Conservation (phyloP, 2,888 invertebrate species). For the Malacosoma neustria region DNA sequence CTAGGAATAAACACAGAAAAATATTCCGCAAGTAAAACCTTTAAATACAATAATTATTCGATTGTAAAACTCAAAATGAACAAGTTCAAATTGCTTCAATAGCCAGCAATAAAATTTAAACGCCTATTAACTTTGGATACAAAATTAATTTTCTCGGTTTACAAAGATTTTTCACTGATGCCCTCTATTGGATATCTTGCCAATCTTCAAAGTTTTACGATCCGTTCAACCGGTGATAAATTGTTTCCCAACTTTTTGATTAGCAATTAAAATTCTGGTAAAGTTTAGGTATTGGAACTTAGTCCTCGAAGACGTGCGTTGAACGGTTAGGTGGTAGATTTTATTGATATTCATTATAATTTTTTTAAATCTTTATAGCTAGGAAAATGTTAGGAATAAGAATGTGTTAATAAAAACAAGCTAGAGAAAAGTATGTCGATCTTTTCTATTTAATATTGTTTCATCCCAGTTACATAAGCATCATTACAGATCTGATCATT, state of each 20-base stretch:
- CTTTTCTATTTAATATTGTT: no score
- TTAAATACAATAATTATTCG: no score
- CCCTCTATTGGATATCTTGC: not conserved
- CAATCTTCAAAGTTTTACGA: not conserved
- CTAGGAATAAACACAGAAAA: no score
- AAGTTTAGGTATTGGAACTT: not conserved
- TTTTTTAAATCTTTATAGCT: no score
- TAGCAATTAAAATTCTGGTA: slow-evolving; percentile 3
- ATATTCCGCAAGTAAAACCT: no score
- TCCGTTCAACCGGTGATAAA: not conserved
- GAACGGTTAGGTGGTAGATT: not conserved
- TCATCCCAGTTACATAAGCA: no score
- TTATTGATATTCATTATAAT: not conserved
- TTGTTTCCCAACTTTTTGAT: slow-evolving; percentile 5
- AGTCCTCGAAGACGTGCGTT: not conserved
- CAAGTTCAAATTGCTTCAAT: no score
- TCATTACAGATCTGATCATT: no score
- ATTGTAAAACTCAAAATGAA: no score
- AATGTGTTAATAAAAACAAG: no score
- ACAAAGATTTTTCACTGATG: not conserved
- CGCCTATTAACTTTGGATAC: not conserved
- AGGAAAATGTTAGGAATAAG: no score
- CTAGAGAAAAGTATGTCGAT: no score
- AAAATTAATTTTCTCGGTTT: not conserved
- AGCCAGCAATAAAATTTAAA: not conserved